These are phyloP conservation scores for Cromileptes altivelis DNA, from an alignment of 2,113 vertebrate species.

Conservation along the genomic window DNA sequence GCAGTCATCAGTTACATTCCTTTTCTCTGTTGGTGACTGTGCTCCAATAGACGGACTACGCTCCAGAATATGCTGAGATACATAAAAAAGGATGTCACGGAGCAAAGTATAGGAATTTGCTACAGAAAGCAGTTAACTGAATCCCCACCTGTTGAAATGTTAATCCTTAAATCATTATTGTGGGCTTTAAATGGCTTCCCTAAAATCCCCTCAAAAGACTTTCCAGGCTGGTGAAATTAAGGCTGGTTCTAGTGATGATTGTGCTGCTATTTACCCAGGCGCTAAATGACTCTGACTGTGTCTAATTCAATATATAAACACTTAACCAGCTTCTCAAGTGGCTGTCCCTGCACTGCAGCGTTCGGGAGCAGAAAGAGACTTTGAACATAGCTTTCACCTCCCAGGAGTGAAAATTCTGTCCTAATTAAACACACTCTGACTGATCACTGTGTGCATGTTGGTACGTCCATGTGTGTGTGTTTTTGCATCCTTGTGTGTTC, in stretches of 20 bases:
- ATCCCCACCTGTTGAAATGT: constrained; percentile 32
- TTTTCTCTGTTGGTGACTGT: constrained; percentile 1
- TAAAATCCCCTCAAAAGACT: constrained; percentile 47
- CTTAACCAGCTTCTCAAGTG: constrained; percentile 37
- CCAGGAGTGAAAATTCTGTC: not conserved
- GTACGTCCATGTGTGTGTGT: not conserved
- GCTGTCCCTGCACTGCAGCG: not conserved
- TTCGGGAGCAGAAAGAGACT: not conserved
- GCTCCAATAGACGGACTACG: not conserved
- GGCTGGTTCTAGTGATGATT: constrained; percentile 31
- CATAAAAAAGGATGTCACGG: not conserved
- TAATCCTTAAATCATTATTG: constrained; percentile 55
- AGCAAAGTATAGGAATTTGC: constrained; percentile 8
- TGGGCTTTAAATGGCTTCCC: constrained; percentile 23
- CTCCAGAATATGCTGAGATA: constrained; percentile 4
- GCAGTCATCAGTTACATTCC: constrained; percentile 12
- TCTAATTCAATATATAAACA: constrained; percentile 54
- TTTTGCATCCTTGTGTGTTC: not conserved
- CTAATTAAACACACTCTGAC: constrained; percentile 35
- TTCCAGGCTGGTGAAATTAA: constrained; percentile 29
- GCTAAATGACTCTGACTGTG: constrained; percentile 41
- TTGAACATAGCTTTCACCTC: not conserved
- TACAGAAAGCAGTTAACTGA: constrained; percentile 16
- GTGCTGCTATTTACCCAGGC: constrained; percentile 40
- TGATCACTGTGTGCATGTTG: constrained; percentile 5